A percentile compares a stretch with the other conserved stretches of the same genome.
Evolutionary conservation across 37 sponge, comb jelly and placozoan genomes (phyloP).

Genomic region (Theonella swinhoei): DNA sequence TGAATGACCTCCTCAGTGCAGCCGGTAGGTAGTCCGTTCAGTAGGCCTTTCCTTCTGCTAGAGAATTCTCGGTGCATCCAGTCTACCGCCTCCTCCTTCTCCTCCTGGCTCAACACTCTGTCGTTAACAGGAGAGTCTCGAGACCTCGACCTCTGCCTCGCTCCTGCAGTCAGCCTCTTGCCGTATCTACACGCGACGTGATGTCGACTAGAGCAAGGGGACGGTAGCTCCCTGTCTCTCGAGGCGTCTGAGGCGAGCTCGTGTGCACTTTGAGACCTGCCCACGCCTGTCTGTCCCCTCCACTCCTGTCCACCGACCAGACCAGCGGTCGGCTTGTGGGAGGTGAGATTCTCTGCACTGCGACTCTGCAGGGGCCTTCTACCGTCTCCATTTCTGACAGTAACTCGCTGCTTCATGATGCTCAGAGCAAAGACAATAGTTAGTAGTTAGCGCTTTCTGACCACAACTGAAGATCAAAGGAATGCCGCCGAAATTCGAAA

Average conservation of each 20-base stretch:
- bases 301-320: background rate
- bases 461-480: background rate
- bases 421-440: too few species aligned
- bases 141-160: background rate
- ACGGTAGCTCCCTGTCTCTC: background rate
- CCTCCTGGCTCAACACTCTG: background rate
- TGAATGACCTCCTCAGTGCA: conserved; percentile 27
- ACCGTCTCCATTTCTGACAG: too few species aligned
- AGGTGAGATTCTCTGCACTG: background rate
- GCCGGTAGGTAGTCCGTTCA: conserved; percentile 31
- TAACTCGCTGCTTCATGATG: background rate
- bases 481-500: background rate
- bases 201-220: background rate
- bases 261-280: background rate
- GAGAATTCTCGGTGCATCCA: conserved; percentile 38
- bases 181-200: background rate
- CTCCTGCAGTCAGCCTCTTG: background rate
- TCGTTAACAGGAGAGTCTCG: background rate
- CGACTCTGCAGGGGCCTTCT: background rate
- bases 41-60: conserved; percentile 17
- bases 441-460: background rate
- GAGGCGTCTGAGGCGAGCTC: background rate
- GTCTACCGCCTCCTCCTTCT: background rate
- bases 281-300: background rate
- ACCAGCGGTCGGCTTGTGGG: background rate